Evolutionary conservation across 2,888 invertebrate genomes (phyloP), one percentile per base, ranked within the genome.

Genomic region (Apocheima hispidaria): DNA sequence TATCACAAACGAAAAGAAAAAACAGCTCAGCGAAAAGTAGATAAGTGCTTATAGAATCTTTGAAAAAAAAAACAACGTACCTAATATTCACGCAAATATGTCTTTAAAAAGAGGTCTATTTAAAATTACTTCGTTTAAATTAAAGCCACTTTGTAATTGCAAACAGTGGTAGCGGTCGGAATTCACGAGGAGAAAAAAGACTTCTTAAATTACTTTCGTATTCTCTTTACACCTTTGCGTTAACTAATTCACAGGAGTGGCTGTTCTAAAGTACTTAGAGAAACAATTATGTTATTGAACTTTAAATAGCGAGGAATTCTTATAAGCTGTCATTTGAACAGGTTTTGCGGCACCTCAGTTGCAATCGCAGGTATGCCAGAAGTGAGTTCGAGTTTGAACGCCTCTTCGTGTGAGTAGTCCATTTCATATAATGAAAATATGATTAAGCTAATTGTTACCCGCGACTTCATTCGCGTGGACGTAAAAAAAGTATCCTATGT

Each of bases 271-370:
- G 53, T 63, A 61, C 50, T 26, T 60, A 56, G 9, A 54, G 60
- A 69, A 66, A 73, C 65, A 71, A 72, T 69, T 66, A 74, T 72
- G 70, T 70, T 71, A 75, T 71, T 73, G 65, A 72, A 72, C 72
- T 77, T 73, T 75, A 79, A 77, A 76, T 77, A 74, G 79, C 75
- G 75, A 73, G 77, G 72, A 75, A 74, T 77, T 77, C 73, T 78
- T 79, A 81, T 79, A 74, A 74, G 78, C 74, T 77, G 80, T 79
- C 78, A 74, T 74, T 68, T 70, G 72, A 72, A 83, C 83, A 73
- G 81, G 83, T 83, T 78, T 70, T 58, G 64, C 70, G 71, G 73
- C 78, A 79, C 79, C 79, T 81, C 70, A 66, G 73, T 73, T 67
- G 72, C 72, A 71, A 72, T 49, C 51, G 52, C 49, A 43, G 60